Conservation (phyloP, 1,140 invertebrate species). For the Aphidius ervi region DNA sequence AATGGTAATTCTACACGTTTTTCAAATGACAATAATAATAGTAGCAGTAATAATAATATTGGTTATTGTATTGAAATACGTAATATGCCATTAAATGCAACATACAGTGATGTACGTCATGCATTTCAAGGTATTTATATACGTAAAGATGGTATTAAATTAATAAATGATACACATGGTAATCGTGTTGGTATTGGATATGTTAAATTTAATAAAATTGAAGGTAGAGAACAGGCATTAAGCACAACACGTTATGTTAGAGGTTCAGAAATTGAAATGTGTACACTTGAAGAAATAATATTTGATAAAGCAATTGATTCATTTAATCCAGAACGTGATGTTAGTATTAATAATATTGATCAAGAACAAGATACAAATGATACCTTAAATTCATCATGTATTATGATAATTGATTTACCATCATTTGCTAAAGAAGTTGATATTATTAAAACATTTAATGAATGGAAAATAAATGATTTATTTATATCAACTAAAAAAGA, state of each 20-base stretch:
- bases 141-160: slow-evolving; percentile 77
- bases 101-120: slow-evolving; percentile 74
- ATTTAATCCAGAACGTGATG: slow-evolving; percentile 48
- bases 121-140: slow-evolving; percentile 78
- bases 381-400: slow-evolving; percentile 37
- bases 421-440: slow-evolving; percentile 73
- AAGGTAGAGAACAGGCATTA: slow-evolving; percentile 68
- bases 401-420: slow-evolving; percentile 68
- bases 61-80: slow-evolving; percentile 67
- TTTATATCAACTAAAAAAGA: slow-evolving; percentile 65
- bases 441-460: slow-evolving; percentile 70
- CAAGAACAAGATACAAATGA: slow-evolving; percentile 30
- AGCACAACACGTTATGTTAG: slow-evolving; percentile 44
- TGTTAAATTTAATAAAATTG: slow-evolving; percentile 68
- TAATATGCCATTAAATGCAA: slow-evolving; percentile 63
- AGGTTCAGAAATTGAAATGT: slow-evolving; percentile 60
- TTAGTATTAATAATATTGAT: slow-evolving; percentile 43
- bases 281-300: slow-evolving; percentile 59
- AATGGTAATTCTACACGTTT: slow-evolving; percentile 25
- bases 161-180: slow-evolving; percentile 77
- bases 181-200: slow-evolving; percentile 74
- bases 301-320: slow-evolving; percentile 66
- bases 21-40: slow-evolving; percentile 34
- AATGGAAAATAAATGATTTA: slow-evolving; percentile 62
- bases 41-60: slow-evolving; percentile 53